A percentile compares a stretch with the other conserved stretches of the same genome.
Conservation (phyloP, 2,113 vertebrate genomes). For the Mastomys natalensis region DNA sequence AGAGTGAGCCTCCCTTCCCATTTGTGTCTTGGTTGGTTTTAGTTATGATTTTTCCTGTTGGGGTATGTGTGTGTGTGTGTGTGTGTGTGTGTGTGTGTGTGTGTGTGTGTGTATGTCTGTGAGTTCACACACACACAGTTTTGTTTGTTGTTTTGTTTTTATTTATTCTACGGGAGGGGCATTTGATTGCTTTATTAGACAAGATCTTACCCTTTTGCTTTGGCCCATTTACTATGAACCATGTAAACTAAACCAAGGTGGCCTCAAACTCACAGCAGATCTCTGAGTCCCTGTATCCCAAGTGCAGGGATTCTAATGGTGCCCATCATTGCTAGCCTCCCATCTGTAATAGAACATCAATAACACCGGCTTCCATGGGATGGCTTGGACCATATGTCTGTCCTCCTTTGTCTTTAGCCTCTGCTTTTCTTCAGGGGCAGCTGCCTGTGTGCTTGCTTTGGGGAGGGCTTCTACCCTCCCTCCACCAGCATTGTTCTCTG, state of each 20-base stretch:
- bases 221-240: neutral
- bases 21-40: neutral
- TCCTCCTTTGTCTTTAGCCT: neutral
- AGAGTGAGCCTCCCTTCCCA: neutral
- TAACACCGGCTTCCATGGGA: neutral
- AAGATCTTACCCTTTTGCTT: neutral
- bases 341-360: neutral
- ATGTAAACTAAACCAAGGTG: neutral
- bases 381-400: neutral
- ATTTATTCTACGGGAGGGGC: neutral
- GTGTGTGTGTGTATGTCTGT: neutral
- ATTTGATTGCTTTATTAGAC: neutral
- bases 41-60: neutral
- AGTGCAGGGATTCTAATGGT: neutral
- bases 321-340: neutral
- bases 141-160: neutral
- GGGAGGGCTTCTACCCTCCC: neutral
- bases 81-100: no score
- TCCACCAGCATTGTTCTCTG: neutral
- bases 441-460: neutral
- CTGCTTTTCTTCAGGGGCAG: neutral
- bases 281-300: neutral
- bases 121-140: fast-evolving
- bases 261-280: neutral
- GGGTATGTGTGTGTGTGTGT: no score